phyloP scores from a whole-genome alignment of 2,113 vertebrate genomes.

The Redunca redunca region DNA sequence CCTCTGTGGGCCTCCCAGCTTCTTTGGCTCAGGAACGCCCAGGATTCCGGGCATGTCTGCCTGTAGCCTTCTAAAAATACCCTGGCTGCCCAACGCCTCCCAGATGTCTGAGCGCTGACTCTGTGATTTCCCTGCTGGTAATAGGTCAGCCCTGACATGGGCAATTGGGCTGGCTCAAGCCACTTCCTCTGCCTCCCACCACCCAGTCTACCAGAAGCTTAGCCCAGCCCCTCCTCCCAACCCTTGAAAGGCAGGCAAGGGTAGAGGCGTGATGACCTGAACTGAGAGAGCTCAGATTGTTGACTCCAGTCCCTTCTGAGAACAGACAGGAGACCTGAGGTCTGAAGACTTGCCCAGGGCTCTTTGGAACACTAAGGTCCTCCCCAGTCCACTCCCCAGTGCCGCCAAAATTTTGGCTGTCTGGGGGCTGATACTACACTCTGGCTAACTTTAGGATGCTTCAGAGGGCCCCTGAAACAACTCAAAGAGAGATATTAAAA shows the following conservation, averaged over 20 bases:
- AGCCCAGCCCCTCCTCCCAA: background rate
- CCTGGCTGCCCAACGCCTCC: constrained; percentile 40
- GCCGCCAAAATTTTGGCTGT: background rate
- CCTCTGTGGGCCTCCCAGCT: constrained; percentile 26
- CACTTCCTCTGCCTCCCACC: constrained; percentile 54
- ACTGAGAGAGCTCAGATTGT: background rate
- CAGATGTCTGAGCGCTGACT: constrained; percentile 67
- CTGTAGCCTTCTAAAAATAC: constrained; percentile 70
- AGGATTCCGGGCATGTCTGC: constrained; percentile 64
- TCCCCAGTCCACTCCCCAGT: background rate
- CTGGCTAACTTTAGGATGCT: background rate
- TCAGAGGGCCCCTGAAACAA: background rate
- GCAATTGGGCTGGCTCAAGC: constrained; percentile 22
- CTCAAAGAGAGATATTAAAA: background rate
- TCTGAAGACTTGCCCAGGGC: background rate
- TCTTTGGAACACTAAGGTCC: background rate
- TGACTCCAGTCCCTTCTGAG: background rate
- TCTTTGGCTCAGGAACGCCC: constrained; percentile 49
- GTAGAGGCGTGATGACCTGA: background rate
- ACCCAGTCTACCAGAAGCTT: background rate
- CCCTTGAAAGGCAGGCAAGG: background rate
- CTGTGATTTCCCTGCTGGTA: constrained; percentile 64
- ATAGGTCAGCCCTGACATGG: constrained; percentile 31
- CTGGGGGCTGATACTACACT: background rate
- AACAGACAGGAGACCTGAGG: background rate